Base-by-base conservation (phyloP, 2,113 vertebrate species). In the Canis aureus region DNA sequence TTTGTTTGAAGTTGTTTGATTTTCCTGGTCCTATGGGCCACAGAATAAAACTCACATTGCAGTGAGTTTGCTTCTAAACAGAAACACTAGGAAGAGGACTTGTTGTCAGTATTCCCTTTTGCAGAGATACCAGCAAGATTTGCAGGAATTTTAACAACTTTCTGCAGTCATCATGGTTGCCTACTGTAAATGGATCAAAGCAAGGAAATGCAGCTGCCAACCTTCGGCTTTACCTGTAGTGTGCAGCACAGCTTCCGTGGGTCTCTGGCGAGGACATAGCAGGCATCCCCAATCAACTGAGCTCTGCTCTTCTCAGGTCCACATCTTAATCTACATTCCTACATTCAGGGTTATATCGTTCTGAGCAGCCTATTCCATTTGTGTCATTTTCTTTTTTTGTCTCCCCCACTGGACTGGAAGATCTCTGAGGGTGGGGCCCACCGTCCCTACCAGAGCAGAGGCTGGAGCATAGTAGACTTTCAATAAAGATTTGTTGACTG, bases 401-500 rank as follows among this genome's bases (percentile, higher is more conserved):
- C 25, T 62, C 2, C 23, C 25, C 5, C 13, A 10, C 60, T 64
- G 57, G 32, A 91, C 49, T 78, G 53, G 78, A 66, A 78, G 13
- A 29, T 86, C 19, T 66, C 17, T 49, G 80, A 57, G 76, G 78
- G 53, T 51, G 43, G 51, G 20, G 23, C 79, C 15, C 15, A 32
- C 19, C 87, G 43, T 69, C 74, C 29, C 79, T 2, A 5, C 27
- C 43, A 74, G 12, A 96, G 43, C 38, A 91, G 51, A 93, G 16
- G 57, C 57, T 84, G 51, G 51, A 20, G 38, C 32, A 71, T 9
- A 71, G 38, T 59, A 55, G 13, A 94, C 29, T 78, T 94, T 79
- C 57, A 53, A 8, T 51, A 90, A 96, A 84, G 38, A 83, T 83
- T 76, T 96, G 76, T 91, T 92, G 80, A 85, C 66, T 85, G 11